These are phyloP conservation scores for Xanthia icteritia DNA, from an alignment of 2,888 invertebrate genomes.

Conservation along the genomic window DNA sequence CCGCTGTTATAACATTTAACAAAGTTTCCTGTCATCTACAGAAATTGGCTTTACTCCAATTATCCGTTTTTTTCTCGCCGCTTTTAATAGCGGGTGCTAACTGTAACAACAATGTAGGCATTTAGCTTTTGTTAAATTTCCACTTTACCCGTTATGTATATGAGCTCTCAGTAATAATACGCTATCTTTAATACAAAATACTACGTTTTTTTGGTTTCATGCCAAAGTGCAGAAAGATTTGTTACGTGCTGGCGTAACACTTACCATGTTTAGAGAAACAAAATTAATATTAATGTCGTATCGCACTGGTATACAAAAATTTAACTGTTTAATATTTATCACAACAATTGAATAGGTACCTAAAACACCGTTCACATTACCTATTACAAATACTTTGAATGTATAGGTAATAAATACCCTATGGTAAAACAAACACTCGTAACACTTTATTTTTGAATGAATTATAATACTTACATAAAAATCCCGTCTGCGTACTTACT, in stretches of 20 bases:
- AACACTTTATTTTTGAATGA: constrained; percentile 27
- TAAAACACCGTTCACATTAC: neutral
- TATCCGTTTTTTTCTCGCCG: constrained; percentile 65
- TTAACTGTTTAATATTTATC: neutral
- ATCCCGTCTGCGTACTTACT: constrained; percentile 33
- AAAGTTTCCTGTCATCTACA: constrained; percentile 81
- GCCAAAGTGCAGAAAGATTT: constrained; percentile 69
- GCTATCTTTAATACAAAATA: constrained; percentile 64
- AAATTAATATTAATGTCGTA: constrained; percentile 52
- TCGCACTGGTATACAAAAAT: constrained; percentile 22
- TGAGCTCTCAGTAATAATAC: constrained; percentile 63
- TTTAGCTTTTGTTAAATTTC: constrained; percentile 67
- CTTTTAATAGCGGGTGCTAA: constrained; percentile 71
- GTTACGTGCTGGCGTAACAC: constrained; percentile 50
- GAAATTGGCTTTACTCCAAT: constrained; percentile 80
- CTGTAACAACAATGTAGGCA: constrained; percentile 69
- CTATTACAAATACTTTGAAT: neutral
- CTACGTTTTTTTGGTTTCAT: constrained; percentile 65
- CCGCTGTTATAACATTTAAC: constrained; percentile 80
- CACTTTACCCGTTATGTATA: constrained; percentile 66
- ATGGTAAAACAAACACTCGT: constrained; percentile 3
- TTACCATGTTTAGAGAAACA: constrained; percentile 54
- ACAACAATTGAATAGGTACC: neutral
- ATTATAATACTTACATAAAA: constrained; percentile 41
- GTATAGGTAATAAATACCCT: neutral